Evolutionary conservation across 2,888 invertebrate species (phyloP), one percentile per base, ranked within the genome.

Genomic region (Cephus pulcher): DNA sequence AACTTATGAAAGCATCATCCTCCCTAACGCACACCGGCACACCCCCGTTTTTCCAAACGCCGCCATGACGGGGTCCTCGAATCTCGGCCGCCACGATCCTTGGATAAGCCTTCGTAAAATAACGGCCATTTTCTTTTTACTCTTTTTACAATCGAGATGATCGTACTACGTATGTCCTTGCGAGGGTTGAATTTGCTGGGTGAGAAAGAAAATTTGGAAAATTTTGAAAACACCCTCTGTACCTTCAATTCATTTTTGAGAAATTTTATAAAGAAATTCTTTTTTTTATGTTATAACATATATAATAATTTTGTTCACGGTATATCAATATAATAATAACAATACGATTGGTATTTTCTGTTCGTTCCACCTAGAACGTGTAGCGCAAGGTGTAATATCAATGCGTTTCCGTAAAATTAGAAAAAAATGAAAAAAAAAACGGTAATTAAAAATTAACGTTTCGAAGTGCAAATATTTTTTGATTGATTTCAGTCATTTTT

Each of bases 1-100:
- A 90, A 90, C 89, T 90, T 90, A 90, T 90, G 89, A 90, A 89
- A 89, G 86, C 89, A 88, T 88, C 76, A 33, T 69, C 76, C 76
- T 74, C 73, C 30, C 71, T 34, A 56, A 56, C 56, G 56, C 56
- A 23, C 56, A 56, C 71, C 33, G 33, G 32, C 71, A 32, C 71
- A 71, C 33, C 71, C 71, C 33, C 71, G 71, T 32, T 56, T 56
- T 56, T 71, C 71, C 12, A 71, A 71, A 11, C 35, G 30, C 33
- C 75, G 56, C 68, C 75, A 74, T 74, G 35, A 23, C 74, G 74
- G 74, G 12, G 30, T 12, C 35, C 11, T 12, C 74, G 74, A 74
- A 34, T 35, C 37, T n/a, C 74, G 74, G 35, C 34, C n/a, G 23
- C 30, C 11, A 71, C 15, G 30, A 30, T 11, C 89, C 84, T 23